Evolutionary conservation across 2,797 vertebrate genomes (phyloP).

Genomic region (Sibirionetta formosa): DNA sequence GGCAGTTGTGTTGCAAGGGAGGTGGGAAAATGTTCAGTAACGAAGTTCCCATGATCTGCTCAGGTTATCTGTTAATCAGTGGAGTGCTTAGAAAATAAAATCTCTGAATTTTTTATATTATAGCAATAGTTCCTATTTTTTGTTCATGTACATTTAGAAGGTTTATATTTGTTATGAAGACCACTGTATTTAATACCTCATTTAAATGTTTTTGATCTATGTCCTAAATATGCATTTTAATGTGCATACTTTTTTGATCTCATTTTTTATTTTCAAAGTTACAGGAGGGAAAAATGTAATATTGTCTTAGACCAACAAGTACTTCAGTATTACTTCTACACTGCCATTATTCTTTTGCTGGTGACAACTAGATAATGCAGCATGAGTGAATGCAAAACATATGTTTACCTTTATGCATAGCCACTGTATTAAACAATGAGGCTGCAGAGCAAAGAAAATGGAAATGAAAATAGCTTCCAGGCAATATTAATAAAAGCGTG

Average conservation of each 20-base stretch:
- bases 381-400: constrained; percentile 29
- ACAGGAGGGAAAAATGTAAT: neutral
- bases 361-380: neutral
- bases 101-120: neutral
- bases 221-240: neutral
- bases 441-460: constrained; percentile 31
- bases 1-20: neutral
- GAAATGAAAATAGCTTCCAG: constrained; percentile 52
- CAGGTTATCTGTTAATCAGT: neutral
- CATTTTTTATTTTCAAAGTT: neutral
- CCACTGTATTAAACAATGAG: constrained; percentile 16
- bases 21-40: neutral
- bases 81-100: neutral
- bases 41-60: neutral
- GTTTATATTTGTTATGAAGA: neutral
- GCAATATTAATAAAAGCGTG: constrained; percentile 56
- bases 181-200: neutral
- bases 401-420: constrained; percentile 24
- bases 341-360: neutral
- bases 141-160: neutral
- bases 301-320: neutral
- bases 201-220: neutral
- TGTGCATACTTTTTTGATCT: neutral
- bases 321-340: neutral
- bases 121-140: neutral